These are phyloP conservation scores for Characodon lateralis DNA, from an alignment of 2,797 vertebrate species.

Conservation along the genomic window DNA sequence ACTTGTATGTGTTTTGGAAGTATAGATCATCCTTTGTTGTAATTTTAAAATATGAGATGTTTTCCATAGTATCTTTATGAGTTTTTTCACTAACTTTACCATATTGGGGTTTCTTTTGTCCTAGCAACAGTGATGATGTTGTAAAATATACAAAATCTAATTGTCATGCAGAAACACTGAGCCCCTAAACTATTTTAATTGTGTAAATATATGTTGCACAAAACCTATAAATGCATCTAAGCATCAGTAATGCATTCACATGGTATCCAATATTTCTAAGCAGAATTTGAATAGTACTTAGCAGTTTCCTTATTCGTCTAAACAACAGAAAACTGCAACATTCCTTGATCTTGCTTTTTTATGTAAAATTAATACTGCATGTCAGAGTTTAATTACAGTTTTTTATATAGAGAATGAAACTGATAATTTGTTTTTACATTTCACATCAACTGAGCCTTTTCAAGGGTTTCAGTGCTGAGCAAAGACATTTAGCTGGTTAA, in stretches of 20 bases:
- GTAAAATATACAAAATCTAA: background rate
- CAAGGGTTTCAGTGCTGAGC: background rate
- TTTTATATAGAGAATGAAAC: background rate
- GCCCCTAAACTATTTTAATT: background rate
- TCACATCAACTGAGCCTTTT: background rate
- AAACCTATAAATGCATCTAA: background rate
- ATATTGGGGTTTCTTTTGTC: no score
- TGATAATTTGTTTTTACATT: background rate
- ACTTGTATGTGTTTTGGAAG: background rate
- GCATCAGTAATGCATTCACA: background rate
- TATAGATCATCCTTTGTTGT: no score
- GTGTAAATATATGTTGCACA: background rate
- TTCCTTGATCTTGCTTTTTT: background rate
- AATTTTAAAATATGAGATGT: no score
- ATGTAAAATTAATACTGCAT: background rate
- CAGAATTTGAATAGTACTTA: background rate
- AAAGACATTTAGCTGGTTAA: background rate
- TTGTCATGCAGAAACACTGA: background rate
- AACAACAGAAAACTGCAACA: background rate
- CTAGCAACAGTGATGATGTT: no score
- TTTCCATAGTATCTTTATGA: no score
- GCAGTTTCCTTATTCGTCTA: background rate
- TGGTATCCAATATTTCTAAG: background rate
- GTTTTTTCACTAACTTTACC: no score
- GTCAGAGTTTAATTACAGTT: background rate